phyloP scores from a whole-genome alignment of 2,888 invertebrate species.

The Helobdella robusta region DNA sequence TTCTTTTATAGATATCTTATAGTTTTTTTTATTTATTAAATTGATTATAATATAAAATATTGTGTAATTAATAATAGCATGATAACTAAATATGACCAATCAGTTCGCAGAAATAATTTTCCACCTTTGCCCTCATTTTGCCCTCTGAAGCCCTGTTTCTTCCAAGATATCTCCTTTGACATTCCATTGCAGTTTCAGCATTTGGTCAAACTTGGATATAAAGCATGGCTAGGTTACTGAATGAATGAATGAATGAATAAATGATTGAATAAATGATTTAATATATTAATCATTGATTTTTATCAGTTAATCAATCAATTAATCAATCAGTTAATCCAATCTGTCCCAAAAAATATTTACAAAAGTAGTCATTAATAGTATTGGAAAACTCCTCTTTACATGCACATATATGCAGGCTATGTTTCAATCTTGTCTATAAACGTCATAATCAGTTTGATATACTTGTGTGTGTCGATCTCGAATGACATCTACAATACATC shows the following conservation, averaged over 20 bases:
- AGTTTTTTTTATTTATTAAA: neutral
- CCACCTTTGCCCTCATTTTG: constrained; percentile 83
- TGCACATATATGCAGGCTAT: constrained; percentile 65
- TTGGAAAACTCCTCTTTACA: no score
- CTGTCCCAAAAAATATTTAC: no score
- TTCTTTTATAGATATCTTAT: neutral
- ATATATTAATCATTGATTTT: no score
- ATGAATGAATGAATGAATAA: no score
- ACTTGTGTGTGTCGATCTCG: constrained; percentile 52
- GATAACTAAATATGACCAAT: constrained; percentile 53
- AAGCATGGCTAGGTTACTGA: constrained; percentile 80
- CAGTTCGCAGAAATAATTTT: constrained; percentile 83
- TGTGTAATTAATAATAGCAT: neutral
- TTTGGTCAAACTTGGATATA: constrained; percentile 84
- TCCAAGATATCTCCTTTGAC: constrained; percentile 96
- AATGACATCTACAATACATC: constrained; percentile 26
- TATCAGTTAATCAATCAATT: no score
- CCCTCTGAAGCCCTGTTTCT: constrained; percentile 87
- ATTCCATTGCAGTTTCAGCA: constrained; percentile 95
- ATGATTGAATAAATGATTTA: no score
- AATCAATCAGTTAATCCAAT: no score
- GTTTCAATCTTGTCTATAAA: constrained; percentile 63
- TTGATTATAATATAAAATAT: neutral
- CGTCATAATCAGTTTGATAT: constrained; percentile 62
- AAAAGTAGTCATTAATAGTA: no score